Conservation (phyloP, 1,140 invertebrate genomes). For the Pseudomyrmex concolor region DNA sequence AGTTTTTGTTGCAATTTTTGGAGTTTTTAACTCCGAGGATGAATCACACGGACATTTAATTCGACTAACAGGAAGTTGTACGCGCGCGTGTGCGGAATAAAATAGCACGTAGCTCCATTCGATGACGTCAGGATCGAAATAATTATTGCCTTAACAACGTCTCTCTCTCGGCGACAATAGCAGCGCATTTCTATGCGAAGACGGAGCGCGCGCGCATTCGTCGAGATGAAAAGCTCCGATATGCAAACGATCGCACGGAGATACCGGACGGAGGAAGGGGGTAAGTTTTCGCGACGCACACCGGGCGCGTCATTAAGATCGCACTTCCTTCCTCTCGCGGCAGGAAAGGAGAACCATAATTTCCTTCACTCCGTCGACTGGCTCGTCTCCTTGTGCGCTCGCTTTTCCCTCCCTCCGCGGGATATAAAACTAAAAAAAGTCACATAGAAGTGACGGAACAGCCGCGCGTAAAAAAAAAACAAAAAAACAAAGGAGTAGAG, state of each 20-base stretch:
- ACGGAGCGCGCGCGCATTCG: conserved; percentile 3
- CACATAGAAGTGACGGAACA: conserved; percentile 12
- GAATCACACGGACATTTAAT: not conserved
- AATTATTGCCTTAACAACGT: conserved; percentile 29
- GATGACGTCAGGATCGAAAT: conserved; percentile 4
- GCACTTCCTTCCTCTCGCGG: conserved; percentile 32
- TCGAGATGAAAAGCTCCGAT: conserved; percentile 33
- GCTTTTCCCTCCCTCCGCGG: not conserved
- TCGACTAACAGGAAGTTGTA: not conserved
- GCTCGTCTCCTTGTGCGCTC: conserved; percentile 7
- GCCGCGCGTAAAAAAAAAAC: not conserved
- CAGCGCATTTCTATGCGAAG: conserved; percentile 24
- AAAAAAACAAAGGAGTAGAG: not conserved
- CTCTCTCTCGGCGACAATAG: conserved; percentile 16
- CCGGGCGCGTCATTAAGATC: conserved; percentile 55
- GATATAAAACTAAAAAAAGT: conserved; percentile 47
- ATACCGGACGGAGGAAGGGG: conserved; percentile 13
- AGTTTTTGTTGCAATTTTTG: not conserved
- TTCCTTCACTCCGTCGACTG: conserved; percentile 25
- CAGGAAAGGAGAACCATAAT: conserved; percentile 19
- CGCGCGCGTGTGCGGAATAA: too few relatives aligned
- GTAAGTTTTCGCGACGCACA: conserved; percentile 36
- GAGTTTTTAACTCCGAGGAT: not conserved
- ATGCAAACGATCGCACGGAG: conserved; percentile 46
- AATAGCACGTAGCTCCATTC: not conserved